Evolutionary conservation across 2,888 invertebrate genomes (phyloP), one percentile per base, ranked within the genome.

Genomic region (Eupsilia transversa): DNA sequence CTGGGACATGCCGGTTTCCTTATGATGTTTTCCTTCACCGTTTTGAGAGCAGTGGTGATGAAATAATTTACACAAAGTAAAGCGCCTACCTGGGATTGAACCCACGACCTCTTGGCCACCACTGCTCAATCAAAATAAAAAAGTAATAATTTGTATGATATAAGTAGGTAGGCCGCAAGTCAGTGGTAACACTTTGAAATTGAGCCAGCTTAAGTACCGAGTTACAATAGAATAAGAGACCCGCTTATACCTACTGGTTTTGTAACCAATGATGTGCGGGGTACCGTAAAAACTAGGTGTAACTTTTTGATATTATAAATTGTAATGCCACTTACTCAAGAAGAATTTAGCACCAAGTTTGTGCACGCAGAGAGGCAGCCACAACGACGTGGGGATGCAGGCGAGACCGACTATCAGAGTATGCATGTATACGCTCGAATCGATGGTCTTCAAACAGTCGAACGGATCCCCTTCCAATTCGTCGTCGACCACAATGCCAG

Each of bases 301-400:
- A 6, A 54, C 20, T n/a, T 33, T 68, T n/a, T 56, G 7, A 35
- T 10, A 43, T 46, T 35, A 46, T 30, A 33, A 65, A 49, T 10
- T 60, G 7, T 5, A 20, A 60, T 17, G 17, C 10, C 74, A 96
- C 97, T 97, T 93, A 98, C 98, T 98, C 86, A 98, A 96, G 95
- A 98, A 98, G 94, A 98, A 98, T 93, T 98, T 98, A 54, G 98
- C 97, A 43, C 98, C 98, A 75, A 98, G 96, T 88, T 97, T 97
- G 93, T 98, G 98, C 38, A 98, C 98, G 91, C 98, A 98, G 20
- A 98, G 96, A 0, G 98, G 98, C 87, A 98, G 94, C 97, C 98
- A 98, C 84, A 98, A 96, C 72, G 98, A 98, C 1, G 98, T 98
- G 0, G 98, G 98, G 76, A 98, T 97, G 89, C 98, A 98, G 33